These are phyloP conservation scores for Caenorhabditis parvicauda DNA, from an alignment of 2,888 invertebrate genomes.

Conservation along the genomic window DNA sequence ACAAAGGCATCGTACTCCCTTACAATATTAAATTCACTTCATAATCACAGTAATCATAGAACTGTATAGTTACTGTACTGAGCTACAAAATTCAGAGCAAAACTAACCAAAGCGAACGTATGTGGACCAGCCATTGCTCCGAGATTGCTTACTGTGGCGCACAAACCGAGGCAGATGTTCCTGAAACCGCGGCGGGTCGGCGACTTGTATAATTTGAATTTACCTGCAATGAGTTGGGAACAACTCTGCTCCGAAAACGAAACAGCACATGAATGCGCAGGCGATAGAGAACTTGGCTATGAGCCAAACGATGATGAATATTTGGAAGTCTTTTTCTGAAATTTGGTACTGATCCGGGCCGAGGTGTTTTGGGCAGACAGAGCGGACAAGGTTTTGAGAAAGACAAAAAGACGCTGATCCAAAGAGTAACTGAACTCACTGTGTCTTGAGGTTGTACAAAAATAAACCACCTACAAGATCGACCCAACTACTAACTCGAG, in stretches of 20 bases:
- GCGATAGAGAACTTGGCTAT: slow-evolving; percentile 51
- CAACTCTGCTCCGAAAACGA: slow-evolving; percentile 51
- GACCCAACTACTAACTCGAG: not conserved
- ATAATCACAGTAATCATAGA: no score
- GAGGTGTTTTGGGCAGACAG: not conserved
- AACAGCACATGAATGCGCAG: slow-evolving; percentile 50
- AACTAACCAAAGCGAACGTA: slow-evolving; percentile 29
- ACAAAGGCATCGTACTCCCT: no score
- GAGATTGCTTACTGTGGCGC: slow-evolving; percentile 38
- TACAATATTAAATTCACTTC: no score
- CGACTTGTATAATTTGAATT: not conserved
- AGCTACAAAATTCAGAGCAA: not conserved
- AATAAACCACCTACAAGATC: not conserved
- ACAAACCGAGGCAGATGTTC: slow-evolving; percentile 43
- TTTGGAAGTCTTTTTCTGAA: slow-evolving; percentile 16
- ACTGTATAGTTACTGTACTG: not conserved
- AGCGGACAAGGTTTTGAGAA: not conserved
- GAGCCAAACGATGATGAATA: slow-evolving; percentile 48
- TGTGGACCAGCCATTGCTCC: slow-evolving; percentile 41
- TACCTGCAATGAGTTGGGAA: slow-evolving; percentile 46
- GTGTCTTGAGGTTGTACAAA: not conserved
- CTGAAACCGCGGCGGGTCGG: slow-evolving; percentile 1
- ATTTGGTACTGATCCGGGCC: not conserved
- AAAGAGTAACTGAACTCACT: no score
- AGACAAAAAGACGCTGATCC: not conserved